Conservation (phyloP, 35 echinoderm and acorn worm species). For the Stichopus chloronotus region DNA sequence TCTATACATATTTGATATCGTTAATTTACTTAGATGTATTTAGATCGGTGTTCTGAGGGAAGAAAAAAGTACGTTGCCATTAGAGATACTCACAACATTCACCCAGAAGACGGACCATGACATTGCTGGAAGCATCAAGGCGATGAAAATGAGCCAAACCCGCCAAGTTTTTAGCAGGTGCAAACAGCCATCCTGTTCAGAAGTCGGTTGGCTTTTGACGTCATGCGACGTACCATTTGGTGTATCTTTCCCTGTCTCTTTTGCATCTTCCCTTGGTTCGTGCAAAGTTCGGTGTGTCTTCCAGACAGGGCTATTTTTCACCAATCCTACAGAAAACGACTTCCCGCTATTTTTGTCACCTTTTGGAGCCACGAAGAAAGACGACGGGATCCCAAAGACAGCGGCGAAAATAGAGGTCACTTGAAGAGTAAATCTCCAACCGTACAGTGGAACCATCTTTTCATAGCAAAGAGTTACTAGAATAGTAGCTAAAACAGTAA, state of each 20-base stretch:
- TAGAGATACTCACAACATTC: conserved; percentile 7
- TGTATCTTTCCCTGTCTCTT: not conserved
- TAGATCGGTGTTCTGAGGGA: no score
- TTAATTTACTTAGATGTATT: no score
- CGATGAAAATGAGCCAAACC: not conserved
- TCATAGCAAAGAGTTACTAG: conserved; percentile 1
- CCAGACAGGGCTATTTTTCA: not conserved
- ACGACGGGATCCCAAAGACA: not conserved
- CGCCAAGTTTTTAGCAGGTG: not conserved
- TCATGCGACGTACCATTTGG: not conserved
- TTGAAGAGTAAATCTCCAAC: conserved; percentile 17
- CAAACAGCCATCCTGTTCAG: not conserved
- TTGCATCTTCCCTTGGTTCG: not conserved
- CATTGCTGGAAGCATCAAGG: conserved; percentile 27
- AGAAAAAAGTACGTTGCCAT: no score
- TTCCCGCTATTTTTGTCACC: not conserved
- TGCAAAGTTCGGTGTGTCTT: not conserved
- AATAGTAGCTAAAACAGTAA: not conserved
- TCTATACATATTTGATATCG: no score
- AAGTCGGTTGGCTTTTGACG: not conserved
- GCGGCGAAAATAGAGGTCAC: not conserved
- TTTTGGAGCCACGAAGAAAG: not conserved
- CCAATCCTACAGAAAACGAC: not conserved
- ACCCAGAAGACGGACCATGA: conserved; percentile 36
- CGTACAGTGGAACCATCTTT: not conserved